These are phyloP conservation scores for Onychostruthus taczanowskii DNA, from an alignment of 2,113 vertebrate genomes.

Conservation along the genomic window DNA sequence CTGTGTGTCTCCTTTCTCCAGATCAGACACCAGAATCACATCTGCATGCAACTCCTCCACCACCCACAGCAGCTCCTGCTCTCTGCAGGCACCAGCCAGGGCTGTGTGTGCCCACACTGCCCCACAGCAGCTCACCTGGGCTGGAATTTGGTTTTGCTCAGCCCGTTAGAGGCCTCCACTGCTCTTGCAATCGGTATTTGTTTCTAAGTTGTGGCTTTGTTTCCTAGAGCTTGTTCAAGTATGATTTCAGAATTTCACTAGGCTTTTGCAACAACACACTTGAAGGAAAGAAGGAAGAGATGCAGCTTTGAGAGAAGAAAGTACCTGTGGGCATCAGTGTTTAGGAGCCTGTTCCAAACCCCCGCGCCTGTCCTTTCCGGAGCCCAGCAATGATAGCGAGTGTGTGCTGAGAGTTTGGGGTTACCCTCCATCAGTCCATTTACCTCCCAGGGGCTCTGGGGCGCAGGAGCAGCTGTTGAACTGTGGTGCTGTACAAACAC, in stretches of 20 bases:
- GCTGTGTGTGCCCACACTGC: neutral
- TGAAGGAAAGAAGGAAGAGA: neutral
- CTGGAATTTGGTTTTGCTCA: neutral
- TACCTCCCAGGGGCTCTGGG: neutral
- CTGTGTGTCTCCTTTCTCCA: neutral
- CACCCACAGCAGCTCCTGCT: neutral
- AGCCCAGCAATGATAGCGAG: neutral
- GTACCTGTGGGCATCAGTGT: neutral
- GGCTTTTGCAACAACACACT: neutral
- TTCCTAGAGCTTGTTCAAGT: neutral
- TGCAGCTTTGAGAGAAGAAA: neutral
- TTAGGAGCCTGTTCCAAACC: neutral
- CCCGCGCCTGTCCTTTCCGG: neutral
- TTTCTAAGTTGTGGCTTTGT: neutral
- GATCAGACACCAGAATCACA: neutral
- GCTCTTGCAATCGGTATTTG: neutral
- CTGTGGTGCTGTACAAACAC: neutral
- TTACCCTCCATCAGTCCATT: neutral
- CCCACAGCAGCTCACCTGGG: neutral
- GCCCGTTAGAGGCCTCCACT: neutral
- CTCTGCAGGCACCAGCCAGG: neutral
- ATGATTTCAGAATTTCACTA: neutral
- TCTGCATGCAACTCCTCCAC: neutral
- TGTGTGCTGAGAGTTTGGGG: neutral
- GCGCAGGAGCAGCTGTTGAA: slow-evolving; percentile 8